These are phyloP conservation scores for Sinocyclocheilus anshuiensis DNA, from an alignment of 2,113 vertebrate species.

Conservation along the genomic window DNA sequence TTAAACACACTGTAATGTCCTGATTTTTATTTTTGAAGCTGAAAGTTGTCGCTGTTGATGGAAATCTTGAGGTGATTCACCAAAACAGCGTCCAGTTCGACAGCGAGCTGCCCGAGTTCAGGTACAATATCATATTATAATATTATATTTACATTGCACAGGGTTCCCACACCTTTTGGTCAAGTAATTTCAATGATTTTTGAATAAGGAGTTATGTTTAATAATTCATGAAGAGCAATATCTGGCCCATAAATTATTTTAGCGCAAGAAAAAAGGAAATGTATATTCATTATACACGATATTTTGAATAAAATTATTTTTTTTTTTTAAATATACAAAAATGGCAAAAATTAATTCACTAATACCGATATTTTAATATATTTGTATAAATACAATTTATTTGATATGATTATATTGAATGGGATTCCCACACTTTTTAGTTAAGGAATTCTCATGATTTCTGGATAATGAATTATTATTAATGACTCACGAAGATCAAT, in stretches of 20 bases:
- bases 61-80: conserved; percentile 78
- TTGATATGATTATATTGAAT: neutral
- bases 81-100: conserved; percentile 89
- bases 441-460: neutral
- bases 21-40: conserved; percentile 71
- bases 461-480: neutral
- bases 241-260: neutral
- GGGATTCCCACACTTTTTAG: neutral
- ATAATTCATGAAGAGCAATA: neutral
- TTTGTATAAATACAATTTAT: neutral
- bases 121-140: conserved; percentile 66
- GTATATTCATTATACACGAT: too few relatives aligned
- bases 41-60: conserved; percentile 87
- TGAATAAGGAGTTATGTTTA: neutral
- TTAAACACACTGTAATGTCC: neutral
- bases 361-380: neutral
- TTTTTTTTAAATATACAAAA: too few relatives aligned
- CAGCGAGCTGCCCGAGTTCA: conserved; percentile 86
- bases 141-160: neutral
- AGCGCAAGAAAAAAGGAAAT: too few relatives aligned
- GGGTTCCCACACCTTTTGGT: neutral
- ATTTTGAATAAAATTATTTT: too few relatives aligned
- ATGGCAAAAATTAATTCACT: too few relatives aligned
- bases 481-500: neutral
- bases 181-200: neutral